Base-by-base conservation (phyloP, 2,113 vertebrate genomes). In the Hippocampus abdominalis region DNA sequence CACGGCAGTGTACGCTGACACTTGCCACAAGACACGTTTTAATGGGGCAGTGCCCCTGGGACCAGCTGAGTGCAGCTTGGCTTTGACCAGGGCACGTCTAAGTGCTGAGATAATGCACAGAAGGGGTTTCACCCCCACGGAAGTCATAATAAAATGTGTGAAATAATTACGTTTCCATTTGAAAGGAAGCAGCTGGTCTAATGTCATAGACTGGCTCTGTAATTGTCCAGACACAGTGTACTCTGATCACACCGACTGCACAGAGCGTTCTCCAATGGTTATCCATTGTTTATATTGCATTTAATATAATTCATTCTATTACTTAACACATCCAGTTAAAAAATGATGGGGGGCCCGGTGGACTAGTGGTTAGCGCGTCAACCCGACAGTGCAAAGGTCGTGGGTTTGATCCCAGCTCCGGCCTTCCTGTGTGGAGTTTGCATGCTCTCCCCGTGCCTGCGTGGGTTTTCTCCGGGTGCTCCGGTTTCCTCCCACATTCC, bases 11-110 rank as follows among this genome's bases (percentile, higher is more conserved):
- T 72, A 69, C 20, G 23, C 73, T 81, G 87, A 87, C 87, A 90
- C 79, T 82, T 21, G 83, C 89, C 87, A 89, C 82, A 69, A 87
- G 86, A 74, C 72, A 66, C 36, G 78, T 82, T 87, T 84, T 84
- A 86, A 90, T 82, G 75, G 75, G 66, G 61, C 70, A 70, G 60
- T 62, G 84, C 73, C 70, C 49, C 68, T 6, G 69, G 78, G 64
- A 72, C 27, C 68, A 73, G 72, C 68, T 18, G 71, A 81, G 81
- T 29, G 67, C 69, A 36, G 69, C 76, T 80, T 27, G n/a, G 70
- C 70, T 78, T 56, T 69, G 74, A 74, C 59, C 74, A 13, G 40
- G 36, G 42, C 62, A 3, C 53, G 77, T 76, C 71, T 84, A 73
- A 79, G 71, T 18, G n/a, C 25, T 42, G 54, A 36, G 70, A 25